These are phyloP conservation scores for Phthorimaea operculella DNA, from an alignment of 1,140 invertebrate species.

Conservation along the genomic window DNA sequence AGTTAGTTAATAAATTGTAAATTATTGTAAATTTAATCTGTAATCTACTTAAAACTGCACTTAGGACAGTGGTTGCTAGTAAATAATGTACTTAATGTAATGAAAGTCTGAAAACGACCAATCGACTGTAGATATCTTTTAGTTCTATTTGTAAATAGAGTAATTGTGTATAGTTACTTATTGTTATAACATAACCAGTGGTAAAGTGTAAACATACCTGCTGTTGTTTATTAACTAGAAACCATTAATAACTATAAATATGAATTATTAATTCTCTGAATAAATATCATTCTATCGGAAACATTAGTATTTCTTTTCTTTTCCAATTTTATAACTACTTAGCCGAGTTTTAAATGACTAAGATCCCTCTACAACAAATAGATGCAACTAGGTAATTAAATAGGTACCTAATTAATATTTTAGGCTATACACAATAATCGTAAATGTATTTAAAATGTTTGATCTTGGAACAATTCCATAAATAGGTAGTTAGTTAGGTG, in stretches of 20 bases:
- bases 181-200: conserved; percentile 51
- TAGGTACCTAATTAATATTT: too few relatives aligned
- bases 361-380: too few relatives aligned
- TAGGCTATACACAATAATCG: too few relatives aligned
- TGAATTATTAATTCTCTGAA: conserved; percentile 37
- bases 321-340: background rate
- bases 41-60: conserved; percentile 20
- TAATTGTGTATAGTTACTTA: conserved; percentile 34
- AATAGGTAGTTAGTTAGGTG: too few relatives aligned
- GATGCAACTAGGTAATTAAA: too few relatives aligned
- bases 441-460: too few relatives aligned
- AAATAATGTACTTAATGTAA: conserved; percentile 12
- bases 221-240: conserved; percentile 56
- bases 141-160: conserved; percentile 48
- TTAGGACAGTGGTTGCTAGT: conserved; percentile 26
- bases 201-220: conserved; percentile 44
- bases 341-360: too few relatives aligned
- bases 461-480: too few relatives aligned
- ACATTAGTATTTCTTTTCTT: background rate
- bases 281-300: conserved; percentile 38
- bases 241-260: conserved; percentile 34
- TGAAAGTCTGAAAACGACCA: conserved; percentile 55
- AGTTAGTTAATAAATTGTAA: conserved; percentile 15
- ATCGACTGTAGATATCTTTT: conserved; percentile 43
- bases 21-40: conserved; percentile 30